Evolutionary conservation across 1,140 invertebrate species (phyloP), one percentile per base, ranked within the genome.

Genomic region (Drosophila elegans): DNA sequence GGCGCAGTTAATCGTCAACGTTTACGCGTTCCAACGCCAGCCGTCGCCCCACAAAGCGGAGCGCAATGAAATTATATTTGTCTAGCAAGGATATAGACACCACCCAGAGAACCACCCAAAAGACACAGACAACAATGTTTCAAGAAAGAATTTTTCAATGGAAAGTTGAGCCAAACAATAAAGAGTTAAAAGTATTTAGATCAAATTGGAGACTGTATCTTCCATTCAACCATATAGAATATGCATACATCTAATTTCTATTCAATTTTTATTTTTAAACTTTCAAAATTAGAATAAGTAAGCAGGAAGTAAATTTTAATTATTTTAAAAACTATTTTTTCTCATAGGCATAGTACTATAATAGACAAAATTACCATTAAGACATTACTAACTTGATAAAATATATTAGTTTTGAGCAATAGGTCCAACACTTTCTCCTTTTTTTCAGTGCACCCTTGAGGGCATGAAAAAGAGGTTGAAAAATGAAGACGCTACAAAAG

Each of bases 1-100:
- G 86, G 91, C 91, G 61, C 90, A 91, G 89, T 86, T 91, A 91
- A 91, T 91, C 82, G 90, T 91, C 64, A 91, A 91, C 74, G 90
- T 91, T 73, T 91, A 91, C 79, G 90, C 90, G 45, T 91, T 91
- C 72, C 91, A 91, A 63, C 78, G 91, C 45, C 91, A 91, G 55
- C 90, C 91, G 39, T 78, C 84, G 46, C 59, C 91, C 34, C 83
- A 81, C 21, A 79, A 86, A 54, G 64, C 89, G 13, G 90, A 91
- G 45, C 85, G 86, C 72, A 90, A 88, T 66, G 90, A 91, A 66
- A 91, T 91, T 80, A 91, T 88, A 85, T 91, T 91, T 80, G 90
- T 91, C 69, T 91, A 91, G 74, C 52, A 29, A 36, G 32, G 41
- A 41, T 10, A n/a, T 7, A 61, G n/a, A 11, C 48, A 4, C 25